Base-by-base conservation (phyloP, 1,140 invertebrate genomes). In the Sogatella furcifera region DNA sequence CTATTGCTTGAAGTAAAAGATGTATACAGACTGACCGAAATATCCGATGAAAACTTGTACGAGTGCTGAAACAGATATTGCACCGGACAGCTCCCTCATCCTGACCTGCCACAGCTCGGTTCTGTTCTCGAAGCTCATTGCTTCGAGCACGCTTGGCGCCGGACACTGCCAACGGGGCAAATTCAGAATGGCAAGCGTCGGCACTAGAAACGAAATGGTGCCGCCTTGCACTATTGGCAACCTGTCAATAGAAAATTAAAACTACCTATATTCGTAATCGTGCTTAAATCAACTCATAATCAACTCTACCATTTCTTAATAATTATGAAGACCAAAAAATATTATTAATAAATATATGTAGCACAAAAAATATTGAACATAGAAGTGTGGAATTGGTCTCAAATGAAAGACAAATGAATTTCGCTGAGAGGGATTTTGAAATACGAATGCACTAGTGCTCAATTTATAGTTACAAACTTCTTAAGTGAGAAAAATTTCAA, bases 131-230 rank as follows among this genome's bases (percentile, higher is more conserved):
- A 68, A 61, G 0, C 76, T 73, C 80, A 86, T 82, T n/a, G 74
- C 72, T 5, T 74, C 70, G 9, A 88, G 62, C 13, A 73, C 68
- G 1, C 76, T 75, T 0, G 69, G 60, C 0, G 72, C 64, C 0
- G 91, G 90, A 69, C 91, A 94, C 65, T 85, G 79, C 88, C 87
- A 90, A 63, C 82, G 76, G 1, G 88, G 86, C 46, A 92, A 72
- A 62, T 80, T 80, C 2, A 95, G 74, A 66, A 95, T 89, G 0
- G 90, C 88, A n/a, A 93, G 70, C 0, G 88, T 89, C 0, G 90
- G 90, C 5, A 90, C 84, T 14, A 95, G 70, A 74, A 93, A 92
- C 0, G 89, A 86, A 66, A 93, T 91, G 0, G 89, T 92, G 0
- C 88, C 86, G 5, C 91, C 90, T 73, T 87, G 84, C 34, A 87